phyloP scores from a whole-genome alignment of 1,140 invertebrate species.

The Lordiphosa clarofinis region DNA sequence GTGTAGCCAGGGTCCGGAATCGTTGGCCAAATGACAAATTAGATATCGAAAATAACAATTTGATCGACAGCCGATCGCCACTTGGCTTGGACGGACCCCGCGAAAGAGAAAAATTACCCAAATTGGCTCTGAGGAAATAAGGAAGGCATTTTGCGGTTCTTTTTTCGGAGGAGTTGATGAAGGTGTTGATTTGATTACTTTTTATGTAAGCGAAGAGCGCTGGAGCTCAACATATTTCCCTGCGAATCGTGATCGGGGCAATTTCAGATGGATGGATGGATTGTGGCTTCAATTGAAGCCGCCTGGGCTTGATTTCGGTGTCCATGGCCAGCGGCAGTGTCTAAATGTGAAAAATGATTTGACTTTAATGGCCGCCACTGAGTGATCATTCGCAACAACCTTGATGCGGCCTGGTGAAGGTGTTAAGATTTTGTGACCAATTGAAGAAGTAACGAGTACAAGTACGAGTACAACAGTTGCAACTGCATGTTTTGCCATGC shows the following conservation, averaged over 20 bases:
- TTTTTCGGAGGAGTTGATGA: slow-evolving; percentile 65
- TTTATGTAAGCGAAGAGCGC: slow-evolving; percentile 60
- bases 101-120: slow-evolving; percentile 51
- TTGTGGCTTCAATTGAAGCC: slow-evolving; percentile 70
- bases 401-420: slow-evolving; percentile 39
- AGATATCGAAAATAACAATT: slow-evolving; percentile 76
- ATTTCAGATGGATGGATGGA: slow-evolving; percentile 55
- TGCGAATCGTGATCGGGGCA: slow-evolving; percentile 67
- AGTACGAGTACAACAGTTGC: no score
- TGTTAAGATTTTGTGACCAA: slow-evolving; percentile 77
- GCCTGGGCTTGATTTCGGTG: slow-evolving; percentile 24
- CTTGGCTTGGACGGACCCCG: slow-evolving; percentile 16
- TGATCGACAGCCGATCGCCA: slow-evolving; percentile 76
- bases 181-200: slow-evolving; percentile 80
- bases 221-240: slow-evolving; percentile 54
- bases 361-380: slow-evolving; percentile 79
- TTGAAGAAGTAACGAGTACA: slow-evolving; percentile 33
- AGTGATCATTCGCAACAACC: slow-evolving; percentile 48
- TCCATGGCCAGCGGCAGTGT: slow-evolving; percentile 41
- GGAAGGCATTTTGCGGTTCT: slow-evolving; percentile 69
- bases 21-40: slow-evolving; percentile 75
- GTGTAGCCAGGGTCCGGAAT: slow-evolving; percentile 47
- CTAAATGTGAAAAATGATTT: slow-evolving; percentile 80
- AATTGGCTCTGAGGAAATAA: slow-evolving; percentile 63
- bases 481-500: no score